phyloP scores from a whole-genome alignment of 2,797 vertebrate species.

The Vireo griseus region DNA sequence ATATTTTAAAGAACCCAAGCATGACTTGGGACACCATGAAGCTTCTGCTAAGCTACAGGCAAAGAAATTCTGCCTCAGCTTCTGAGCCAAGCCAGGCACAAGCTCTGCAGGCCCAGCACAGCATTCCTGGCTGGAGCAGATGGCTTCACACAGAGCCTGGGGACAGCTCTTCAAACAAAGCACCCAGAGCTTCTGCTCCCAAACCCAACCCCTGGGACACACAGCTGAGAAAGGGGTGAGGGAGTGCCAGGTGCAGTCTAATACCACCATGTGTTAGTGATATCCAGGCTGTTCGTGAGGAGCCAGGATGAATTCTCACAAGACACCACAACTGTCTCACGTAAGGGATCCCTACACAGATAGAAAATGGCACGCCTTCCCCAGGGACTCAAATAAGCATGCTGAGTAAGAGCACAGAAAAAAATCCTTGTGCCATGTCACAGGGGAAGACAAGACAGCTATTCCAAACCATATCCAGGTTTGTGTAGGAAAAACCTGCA shows the following conservation, averaged over 20 bases:
- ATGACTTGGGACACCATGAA: background rate
- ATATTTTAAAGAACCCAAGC: background rate
- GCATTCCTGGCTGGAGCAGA: background rate
- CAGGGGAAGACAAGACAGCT: background rate
- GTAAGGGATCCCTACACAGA: background rate
- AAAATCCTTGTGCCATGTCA: background rate
- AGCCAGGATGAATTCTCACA: background rate
- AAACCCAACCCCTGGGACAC: background rate
- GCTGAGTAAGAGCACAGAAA: background rate
- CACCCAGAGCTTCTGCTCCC: background rate
- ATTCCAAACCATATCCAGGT: background rate
- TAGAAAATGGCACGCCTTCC: background rate
- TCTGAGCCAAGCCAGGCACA: background rate
- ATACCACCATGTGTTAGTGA: background rate
- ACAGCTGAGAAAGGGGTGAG: background rate
- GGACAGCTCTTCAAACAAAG: background rate
- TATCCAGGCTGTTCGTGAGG: background rate
- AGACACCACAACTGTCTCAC: background rate
- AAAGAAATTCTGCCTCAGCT: background rate
- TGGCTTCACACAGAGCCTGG: accelerated
- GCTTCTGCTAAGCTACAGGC: background rate
- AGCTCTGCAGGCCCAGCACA: background rate
- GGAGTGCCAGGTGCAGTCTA: background rate
- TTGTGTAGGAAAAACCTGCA: background rate
- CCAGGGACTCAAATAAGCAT: background rate